These are phyloP conservation scores for Platycheirus rosarum DNA, from an alignment of 2,888 invertebrate species.

Conservation along the genomic window DNA sequence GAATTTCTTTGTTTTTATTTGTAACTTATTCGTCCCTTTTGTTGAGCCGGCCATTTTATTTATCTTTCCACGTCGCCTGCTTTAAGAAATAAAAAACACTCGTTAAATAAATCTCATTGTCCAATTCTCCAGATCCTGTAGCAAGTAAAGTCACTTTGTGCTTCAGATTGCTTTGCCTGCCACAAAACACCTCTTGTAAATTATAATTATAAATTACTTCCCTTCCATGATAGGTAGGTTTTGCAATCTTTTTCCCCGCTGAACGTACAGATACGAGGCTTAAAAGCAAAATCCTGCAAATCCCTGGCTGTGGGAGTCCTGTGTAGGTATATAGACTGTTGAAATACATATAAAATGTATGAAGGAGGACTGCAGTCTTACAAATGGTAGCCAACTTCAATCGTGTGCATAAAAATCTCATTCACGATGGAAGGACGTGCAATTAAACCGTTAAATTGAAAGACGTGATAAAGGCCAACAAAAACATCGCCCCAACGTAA, in stretches of 20 bases:
- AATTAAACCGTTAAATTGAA: conserved; percentile 63
- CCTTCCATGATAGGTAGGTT: conserved; percentile 25
- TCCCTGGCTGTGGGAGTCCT: conserved; percentile 1
- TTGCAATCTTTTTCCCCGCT: conserved; percentile 3
- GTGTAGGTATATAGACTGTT: background rate
- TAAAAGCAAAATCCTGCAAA: conserved; percentile 10
- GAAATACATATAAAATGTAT: background rate
- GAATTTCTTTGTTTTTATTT: background rate
- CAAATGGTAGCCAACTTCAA: conserved; percentile 16
- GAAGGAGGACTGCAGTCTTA: background rate
- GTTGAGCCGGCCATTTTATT: background rate
- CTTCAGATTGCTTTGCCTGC: conserved; percentile 9
- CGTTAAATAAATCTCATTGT: conserved; percentile 37
- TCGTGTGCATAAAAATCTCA: conserved; percentile 53
- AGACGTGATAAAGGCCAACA: conserved; percentile 39
- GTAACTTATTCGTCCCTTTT: conserved; percentile 9
- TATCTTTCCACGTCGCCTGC: background rate
- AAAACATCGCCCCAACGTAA: background rate
- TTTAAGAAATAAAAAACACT: background rate
- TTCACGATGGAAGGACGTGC: conserved; percentile 38
- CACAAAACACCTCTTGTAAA: conserved; percentile 42
- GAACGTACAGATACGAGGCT: background rate
- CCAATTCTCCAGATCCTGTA: conserved; percentile 1
- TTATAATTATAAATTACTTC: conserved; percentile 62
- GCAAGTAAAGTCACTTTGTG: conserved; percentile 13